These are phyloP conservation scores for Andrena trimmerana DNA, from an alignment of 2,888 invertebrate species.

Conservation along the genomic window DNA sequence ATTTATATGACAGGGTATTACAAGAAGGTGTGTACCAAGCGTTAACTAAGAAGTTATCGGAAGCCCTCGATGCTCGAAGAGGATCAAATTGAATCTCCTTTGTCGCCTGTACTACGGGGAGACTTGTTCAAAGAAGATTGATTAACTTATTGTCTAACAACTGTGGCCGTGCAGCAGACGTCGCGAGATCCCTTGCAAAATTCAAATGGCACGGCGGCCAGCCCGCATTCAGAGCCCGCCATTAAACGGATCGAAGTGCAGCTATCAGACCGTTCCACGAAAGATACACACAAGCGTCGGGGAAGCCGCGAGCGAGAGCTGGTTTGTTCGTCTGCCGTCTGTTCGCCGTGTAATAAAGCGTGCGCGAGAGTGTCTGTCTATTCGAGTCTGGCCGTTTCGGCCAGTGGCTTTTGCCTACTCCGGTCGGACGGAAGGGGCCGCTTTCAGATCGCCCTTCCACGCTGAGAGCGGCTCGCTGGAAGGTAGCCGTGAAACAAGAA, in stretches of 20 bases:
- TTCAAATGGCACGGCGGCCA: not conserved
- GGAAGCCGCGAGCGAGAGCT: constrained; percentile 36
- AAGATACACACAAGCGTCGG: constrained; percentile 52
- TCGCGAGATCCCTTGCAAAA: constrained; percentile 9
- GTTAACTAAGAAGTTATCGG: not conserved
- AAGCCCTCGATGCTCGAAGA: not conserved
- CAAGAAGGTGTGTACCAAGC: not conserved
- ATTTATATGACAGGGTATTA: not conserved
- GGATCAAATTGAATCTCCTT: constrained; percentile 1
- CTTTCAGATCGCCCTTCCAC: constrained; percentile 48
- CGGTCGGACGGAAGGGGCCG: constrained; percentile 31
- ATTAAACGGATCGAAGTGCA: constrained; percentile 58
- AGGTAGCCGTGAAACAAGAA: constrained; percentile 70
- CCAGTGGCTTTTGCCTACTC: constrained; percentile 46
- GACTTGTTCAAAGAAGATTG: constrained; percentile 2
- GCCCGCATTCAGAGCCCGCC: constrained; percentile 39
- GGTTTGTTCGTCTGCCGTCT: constrained; percentile 53
- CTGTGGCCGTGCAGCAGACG: constrained; percentile 8
- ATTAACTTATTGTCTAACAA: constrained; percentile 51
- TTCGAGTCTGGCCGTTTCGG: constrained; percentile 49
- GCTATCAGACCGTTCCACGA: constrained; percentile 59
- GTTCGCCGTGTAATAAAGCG: constrained; percentile 65
- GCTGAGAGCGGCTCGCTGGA: constrained; percentile 21
- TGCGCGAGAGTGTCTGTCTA: constrained; percentile 48
- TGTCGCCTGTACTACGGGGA: not conserved